Conservation (phyloP, 2,113 vertebrate species). For the Motacilla tschutschensis region DNA sequence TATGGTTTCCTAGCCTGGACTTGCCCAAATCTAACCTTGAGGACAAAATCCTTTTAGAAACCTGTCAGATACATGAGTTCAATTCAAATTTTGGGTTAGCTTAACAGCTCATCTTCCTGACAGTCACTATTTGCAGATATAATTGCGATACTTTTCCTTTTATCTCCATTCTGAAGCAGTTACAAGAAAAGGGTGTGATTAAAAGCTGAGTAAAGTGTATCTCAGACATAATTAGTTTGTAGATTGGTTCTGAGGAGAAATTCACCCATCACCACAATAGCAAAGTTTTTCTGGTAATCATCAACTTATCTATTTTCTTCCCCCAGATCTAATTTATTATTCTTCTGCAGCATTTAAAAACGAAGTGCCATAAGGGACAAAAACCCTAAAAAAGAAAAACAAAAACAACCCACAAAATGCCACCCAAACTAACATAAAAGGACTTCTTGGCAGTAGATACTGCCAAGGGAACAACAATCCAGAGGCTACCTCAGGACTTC, state of each 20-base stretch:
- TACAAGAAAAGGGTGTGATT: neutral
- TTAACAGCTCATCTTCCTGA: neutral
- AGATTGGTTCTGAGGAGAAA: neutral
- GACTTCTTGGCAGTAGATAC: neutral
- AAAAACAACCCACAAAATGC: accelerated
- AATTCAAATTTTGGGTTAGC: neutral
- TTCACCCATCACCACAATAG: neutral
- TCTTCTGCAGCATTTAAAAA: neutral
- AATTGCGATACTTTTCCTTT: neutral
- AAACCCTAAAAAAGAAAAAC: neutral
- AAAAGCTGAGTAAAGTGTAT: neutral
- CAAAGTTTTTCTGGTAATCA: neutral
- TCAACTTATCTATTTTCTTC: neutral
- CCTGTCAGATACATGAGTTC: neutral
- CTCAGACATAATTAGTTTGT: neutral
- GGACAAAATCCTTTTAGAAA: neutral
- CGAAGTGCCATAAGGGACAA: neutral
- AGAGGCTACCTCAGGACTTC: neutral
- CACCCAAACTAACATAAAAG: neutral
- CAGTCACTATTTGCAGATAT: neutral
- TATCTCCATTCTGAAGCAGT: neutral
- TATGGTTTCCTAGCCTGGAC: neutral
- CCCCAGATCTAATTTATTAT: neutral
- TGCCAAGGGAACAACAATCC: neutral
- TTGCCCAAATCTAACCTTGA: neutral